Percentiles rank a stretch among this genome's conserved stretches.
These are phyloP conservation scores for Diploscapter pachys DNA, from an alignment of 1,140 invertebrate genomes.

Conservation along the genomic window DNA sequence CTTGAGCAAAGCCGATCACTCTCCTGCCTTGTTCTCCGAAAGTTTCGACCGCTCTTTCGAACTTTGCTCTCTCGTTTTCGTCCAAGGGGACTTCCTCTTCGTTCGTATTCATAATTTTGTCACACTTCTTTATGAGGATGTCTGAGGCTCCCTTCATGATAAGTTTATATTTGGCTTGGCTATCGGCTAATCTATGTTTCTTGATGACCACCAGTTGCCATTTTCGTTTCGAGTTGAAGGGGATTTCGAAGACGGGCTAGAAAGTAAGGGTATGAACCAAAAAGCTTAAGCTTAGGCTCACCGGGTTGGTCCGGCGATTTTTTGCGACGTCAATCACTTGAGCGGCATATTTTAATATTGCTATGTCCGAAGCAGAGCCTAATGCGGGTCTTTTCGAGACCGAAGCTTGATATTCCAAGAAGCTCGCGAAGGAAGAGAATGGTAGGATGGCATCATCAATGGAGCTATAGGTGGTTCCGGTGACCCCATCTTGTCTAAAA, in stretches of 20 bases:
- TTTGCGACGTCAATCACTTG: slow-evolving; percentile 33
- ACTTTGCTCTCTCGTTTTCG: slow-evolving; percentile 38
- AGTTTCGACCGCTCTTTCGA: slow-evolving; percentile 45
- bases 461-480: too few species aligned
- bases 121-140: slow-evolving; percentile 46
- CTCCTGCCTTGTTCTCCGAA: slow-evolving; percentile 49
- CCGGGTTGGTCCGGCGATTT: slow-evolving; percentile 30
- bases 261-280: slow-evolving; percentile 20
- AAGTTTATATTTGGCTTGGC: slow-evolving; percentile 41
- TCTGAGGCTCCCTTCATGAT: slow-evolving; percentile 54
- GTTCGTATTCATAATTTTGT: slow-evolving; percentile 31
- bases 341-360: slow-evolving; percentile 35
- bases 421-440: too few species aligned
- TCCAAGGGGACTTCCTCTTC: slow-evolving; percentile 36
- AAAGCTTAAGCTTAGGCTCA: slow-evolving; percentile 2
- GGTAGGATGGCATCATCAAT: too few species aligned
- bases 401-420: too few species aligned
- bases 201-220: slow-evolving; percentile 49
- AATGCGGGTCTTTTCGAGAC: not conserved
- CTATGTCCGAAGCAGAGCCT: slow-evolving; percentile 50
- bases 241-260: slow-evolving; percentile 55
- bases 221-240: slow-evolving; percentile 54
- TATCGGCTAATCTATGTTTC: not conserved
- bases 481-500: too few species aligned
- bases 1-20: slow-evolving; percentile 52